Evolutionary conservation across 2,888 invertebrate genomes (phyloP), one percentile per base, ranked within the genome.

Genomic region (Pachymerium ferrugineum): DNA sequence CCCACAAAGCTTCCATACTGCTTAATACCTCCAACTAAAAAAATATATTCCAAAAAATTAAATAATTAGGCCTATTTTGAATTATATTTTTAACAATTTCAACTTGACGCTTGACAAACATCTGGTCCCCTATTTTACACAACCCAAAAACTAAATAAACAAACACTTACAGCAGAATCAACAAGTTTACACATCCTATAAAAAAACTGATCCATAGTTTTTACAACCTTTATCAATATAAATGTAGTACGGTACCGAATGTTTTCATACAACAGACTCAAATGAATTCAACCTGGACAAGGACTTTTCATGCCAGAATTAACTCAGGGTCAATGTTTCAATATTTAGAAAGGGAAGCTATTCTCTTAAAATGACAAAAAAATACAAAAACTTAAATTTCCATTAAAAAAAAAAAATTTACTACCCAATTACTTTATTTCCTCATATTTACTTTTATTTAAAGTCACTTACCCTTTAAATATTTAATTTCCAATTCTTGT

Each of bases 251-350:
- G 1, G 47, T 16, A 22, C 19, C 22, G 22, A 22, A 22, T 54
- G 19, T 54, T 54, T 54, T 54, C 47, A 54, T 54, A 22, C 47
- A 16, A 12, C 19, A 54, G 22, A 54, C 19, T 54, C 19, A 54
- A 19, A 54, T 54, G 47, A 19, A 54, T 12, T 54, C 47, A 22
- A 54, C 47, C 47, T 54, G 47, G 19, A 16, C 47, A 54, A 19
- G 47, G 47, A 54, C 47, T 54, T 54, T 54, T 54, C 47, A 54
- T 54, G 47, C 47, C 47, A 54, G n/a, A 54, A 54, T 54, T 54
- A 54, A 54, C 47, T 16, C 47, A 54, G 47, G 47, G 47, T 54
- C 47, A 54, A 54, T 54, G 47, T 22, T 54, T 54, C 47, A 54
- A 54, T 19, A 22, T 54, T 54, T 54, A 10, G 47, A 54, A 3